Evolutionary conservation across 2,113 vertebrate genomes (phyloP).

Genomic region (Xenopus laevis): DNA sequence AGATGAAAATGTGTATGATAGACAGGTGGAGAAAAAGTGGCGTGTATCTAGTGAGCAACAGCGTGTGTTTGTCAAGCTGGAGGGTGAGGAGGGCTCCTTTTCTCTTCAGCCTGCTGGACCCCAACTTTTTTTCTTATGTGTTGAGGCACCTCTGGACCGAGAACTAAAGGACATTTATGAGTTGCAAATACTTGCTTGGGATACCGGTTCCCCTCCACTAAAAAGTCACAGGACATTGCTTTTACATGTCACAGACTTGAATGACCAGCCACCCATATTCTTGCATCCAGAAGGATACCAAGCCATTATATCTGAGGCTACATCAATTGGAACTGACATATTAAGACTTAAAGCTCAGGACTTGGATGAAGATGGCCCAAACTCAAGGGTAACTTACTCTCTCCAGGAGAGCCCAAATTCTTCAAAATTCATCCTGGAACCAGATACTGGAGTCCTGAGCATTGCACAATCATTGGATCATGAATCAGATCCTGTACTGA

Average conservation of each 20-base stretch:
- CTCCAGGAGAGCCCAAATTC: slow-evolving; percentile 46
- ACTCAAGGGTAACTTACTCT: slow-evolving; percentile 69
- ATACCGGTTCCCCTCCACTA: slow-evolving; percentile 71
- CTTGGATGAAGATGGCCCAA: slow-evolving; percentile 69
- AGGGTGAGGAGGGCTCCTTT: slow-evolving; percentile 71
- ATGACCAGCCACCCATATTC: slow-evolving; percentile 79
- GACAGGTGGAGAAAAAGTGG: background rate
- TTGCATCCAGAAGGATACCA: slow-evolving; percentile 58
- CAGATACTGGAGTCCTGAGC: slow-evolving; percentile 68
- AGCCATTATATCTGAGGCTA: slow-evolving; percentile 71
- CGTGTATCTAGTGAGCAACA: slow-evolving; percentile 36
- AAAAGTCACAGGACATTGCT: slow-evolving; percentile 63
- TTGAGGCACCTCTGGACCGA: slow-evolving; percentile 72
- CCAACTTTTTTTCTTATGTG: slow-evolving; percentile 75
- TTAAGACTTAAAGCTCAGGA: slow-evolving; percentile 71
- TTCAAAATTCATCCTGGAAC: slow-evolving; percentile 64
- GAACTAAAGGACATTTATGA: slow-evolving; percentile 73
- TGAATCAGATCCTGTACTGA: slow-evolving; percentile 66
- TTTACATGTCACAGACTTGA: slow-evolving; percentile 72
- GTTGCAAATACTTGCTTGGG: slow-evolving; percentile 71
- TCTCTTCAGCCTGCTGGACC: slow-evolving; percentile 62
- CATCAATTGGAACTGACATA: slow-evolving; percentile 66
- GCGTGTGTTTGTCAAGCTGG: slow-evolving; percentile 55
- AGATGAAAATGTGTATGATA: background rate
- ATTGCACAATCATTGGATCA: slow-evolving; percentile 68